Evolutionary conservation across 2,888 invertebrate species (phyloP).

Genomic region (Cheilosia vulpina): DNA sequence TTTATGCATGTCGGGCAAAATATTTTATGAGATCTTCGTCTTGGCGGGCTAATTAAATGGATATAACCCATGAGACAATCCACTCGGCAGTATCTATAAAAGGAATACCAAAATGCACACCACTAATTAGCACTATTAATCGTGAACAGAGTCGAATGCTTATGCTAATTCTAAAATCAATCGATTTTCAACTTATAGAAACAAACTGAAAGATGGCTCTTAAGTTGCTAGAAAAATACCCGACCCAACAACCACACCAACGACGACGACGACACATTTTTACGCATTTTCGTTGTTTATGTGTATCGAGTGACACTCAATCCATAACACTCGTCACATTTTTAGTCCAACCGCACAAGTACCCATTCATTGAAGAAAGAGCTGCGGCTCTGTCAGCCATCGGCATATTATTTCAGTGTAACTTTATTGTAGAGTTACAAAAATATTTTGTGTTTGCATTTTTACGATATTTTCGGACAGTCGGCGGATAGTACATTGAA

Average conservation of each 20-base stretch:
- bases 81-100: not conserved
- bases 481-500: conserved; percentile 63
- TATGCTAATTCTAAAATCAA: conserved; percentile 28
- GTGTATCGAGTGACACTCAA: conserved; percentile 29
- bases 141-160: conserved; percentile 2
- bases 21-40: conserved; percentile 22
- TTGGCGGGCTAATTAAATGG: conserved; percentile 25
- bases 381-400: not conserved
- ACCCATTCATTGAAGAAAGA: conserved; percentile 35
- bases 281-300: conserved; percentile 37
- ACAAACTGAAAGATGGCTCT: not conserved
- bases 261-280: conserved; percentile 37
- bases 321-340: conserved; percentile 4
- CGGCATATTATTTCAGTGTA: conserved; percentile 23
- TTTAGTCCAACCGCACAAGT: conserved; percentile 5
- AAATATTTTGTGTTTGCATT: conserved; percentile 66
- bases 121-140: conserved; percentile 43
- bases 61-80: conserved; percentile 12
- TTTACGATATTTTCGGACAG: conserved; percentile 68
- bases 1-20: not conserved
- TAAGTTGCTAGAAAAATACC: not conserved
- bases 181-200: not conserved
- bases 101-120: conserved; percentile 23
- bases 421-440: conserved; percentile 57
- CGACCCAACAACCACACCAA: conserved; percentile 1